Percentiles rank a stretch among this genome's conserved stretches.
Evolutionary conservation across 2,113 vertebrate genomes (phyloP).

Genomic region (Pimephales promelas): DNA sequence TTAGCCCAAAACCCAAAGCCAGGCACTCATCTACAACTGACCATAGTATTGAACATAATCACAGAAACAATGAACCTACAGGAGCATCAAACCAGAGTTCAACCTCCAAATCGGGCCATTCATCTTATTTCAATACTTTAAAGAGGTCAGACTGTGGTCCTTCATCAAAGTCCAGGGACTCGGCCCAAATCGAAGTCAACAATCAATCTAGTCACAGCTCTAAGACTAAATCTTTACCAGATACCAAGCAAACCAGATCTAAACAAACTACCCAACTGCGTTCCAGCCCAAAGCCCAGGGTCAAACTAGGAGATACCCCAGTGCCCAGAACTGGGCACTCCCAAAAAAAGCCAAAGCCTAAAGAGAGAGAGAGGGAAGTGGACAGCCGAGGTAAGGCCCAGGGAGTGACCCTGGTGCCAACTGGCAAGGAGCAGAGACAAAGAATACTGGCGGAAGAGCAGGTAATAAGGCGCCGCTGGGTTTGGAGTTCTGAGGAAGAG

Average conservation of each 20-base stretch:
- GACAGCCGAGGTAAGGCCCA: constrained; percentile 58
- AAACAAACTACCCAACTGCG: constrained; percentile 50
- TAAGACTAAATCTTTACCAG: constrained; percentile 9
- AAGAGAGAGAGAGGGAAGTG: constrained; percentile 57
- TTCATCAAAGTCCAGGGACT: constrained; percentile 58
- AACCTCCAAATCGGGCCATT: constrained; percentile 54
- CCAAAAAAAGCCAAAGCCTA: constrained; percentile 61
- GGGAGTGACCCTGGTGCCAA: constrained; percentile 48
- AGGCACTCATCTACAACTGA: constrained; percentile 60
- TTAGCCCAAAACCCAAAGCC: constrained; percentile 56
- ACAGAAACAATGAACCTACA: constrained; percentile 40
- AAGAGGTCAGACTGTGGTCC: constrained; percentile 36
- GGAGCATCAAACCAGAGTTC: constrained; percentile 48
- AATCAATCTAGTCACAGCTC: constrained; percentile 46
- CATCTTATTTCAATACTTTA: constrained; percentile 52
- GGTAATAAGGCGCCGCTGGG: constrained; percentile 73
- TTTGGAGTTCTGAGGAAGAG: constrained; percentile 73
- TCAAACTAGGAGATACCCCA: constrained; percentile 58
- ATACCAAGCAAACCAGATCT: constrained; percentile 21
- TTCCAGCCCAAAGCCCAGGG: constrained; percentile 53
- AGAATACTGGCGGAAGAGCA: constrained; percentile 81
- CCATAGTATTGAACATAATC: constrained; percentile 42
- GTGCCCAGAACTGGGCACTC: constrained; percentile 46
- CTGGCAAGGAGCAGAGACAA: constrained; percentile 63
- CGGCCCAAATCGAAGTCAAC: constrained; percentile 45